Conservation (phyloP, 1,140 invertebrate genomes). For the Scaptomyza hsui region DNA sequence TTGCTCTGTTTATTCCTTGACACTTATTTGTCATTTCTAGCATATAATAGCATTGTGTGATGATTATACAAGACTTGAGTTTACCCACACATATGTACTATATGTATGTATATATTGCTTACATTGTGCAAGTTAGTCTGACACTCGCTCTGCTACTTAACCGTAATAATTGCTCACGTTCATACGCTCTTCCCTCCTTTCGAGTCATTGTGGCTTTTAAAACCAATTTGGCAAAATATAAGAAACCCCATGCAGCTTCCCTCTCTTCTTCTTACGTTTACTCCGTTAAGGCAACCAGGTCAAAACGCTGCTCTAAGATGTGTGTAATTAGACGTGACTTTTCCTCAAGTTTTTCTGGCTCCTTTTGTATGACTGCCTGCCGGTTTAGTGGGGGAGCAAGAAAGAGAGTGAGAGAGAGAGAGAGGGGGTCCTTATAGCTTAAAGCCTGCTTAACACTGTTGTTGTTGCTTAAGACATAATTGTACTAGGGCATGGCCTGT, state of each 20-base stretch:
- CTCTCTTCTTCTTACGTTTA: background rate
- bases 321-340: slow-evolving; percentile 82
- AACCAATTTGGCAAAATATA: slow-evolving; percentile 71
- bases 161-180: slow-evolving; percentile 76
- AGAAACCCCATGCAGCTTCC: slow-evolving; percentile 23
- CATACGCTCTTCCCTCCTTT: slow-evolving; percentile 47
- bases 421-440: slow-evolving; percentile 25
- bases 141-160: slow-evolving; percentile 50
- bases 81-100: background rate
- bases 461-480: slow-evolving; percentile 55
- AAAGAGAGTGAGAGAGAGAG: background rate
- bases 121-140: background rate
- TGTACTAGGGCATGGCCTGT: slow-evolving; percentile 52
- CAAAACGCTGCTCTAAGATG: slow-evolving; percentile 73
- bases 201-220: slow-evolving; percentile 71
- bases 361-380: slow-evolving; percentile 21
- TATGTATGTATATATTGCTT: slow-evolving; percentile 1
- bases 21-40: slow-evolving; percentile 67
- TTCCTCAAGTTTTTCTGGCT: slow-evolving; percentile 68
- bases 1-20: slow-evolving; percentile 56
- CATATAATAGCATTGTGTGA: slow-evolving; percentile 58
- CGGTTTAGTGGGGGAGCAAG: too few species aligned
- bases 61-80: slow-evolving; percentile 53
- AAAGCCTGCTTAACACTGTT: slow-evolving; percentile 69
- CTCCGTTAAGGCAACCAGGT: slow-evolving; percentile 61